Percentiles rank a stretch among this genome's conserved stretches.
phyloP scores from a whole-genome alignment of 2,888 invertebrate genomes.

The Pristionchus mayeri region DNA sequence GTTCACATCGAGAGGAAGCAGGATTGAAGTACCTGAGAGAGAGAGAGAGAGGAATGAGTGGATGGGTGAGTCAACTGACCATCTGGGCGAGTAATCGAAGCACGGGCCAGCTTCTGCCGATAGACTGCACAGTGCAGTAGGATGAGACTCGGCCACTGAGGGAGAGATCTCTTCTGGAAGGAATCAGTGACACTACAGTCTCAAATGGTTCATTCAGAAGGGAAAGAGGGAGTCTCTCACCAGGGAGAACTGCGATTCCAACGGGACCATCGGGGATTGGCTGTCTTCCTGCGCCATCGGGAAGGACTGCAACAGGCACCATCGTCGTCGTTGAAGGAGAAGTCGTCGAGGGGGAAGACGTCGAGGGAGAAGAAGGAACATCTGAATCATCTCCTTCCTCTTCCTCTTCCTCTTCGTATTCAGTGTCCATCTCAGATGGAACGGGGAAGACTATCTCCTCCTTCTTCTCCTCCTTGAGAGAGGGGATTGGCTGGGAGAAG shows the following conservation, averaged over 20 bases:
- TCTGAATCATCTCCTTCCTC: constrained; percentile 19
- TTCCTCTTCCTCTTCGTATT: constrained; percentile 31
- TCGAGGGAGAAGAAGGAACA: constrained; percentile 29
- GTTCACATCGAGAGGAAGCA: constrained; percentile 70
- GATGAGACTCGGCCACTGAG: constrained; percentile 55
- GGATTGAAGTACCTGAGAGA: constrained; percentile 71
- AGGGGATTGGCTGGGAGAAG: constrained; percentile 16
- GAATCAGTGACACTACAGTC: not conserved
- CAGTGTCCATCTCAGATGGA: not conserved
- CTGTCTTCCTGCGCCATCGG: constrained; percentile 52
- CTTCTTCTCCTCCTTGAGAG: constrained; percentile 36
- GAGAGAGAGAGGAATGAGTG: not conserved
- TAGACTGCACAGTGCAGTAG: constrained; percentile 62
- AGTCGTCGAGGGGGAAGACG: constrained; percentile 53
- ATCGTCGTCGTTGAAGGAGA: constrained; percentile 19
- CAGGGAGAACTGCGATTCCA: constrained; percentile 48
- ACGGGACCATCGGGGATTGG: constrained; percentile 51
- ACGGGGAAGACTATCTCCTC: not conserved
- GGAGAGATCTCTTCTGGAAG: not conserved
- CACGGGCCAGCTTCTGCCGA: constrained; percentile 73
- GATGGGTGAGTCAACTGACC: constrained; percentile 52
- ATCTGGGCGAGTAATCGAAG: constrained; percentile 66
- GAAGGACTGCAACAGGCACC: constrained; percentile 25
- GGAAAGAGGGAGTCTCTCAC: not conserved
- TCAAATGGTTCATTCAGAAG: not conserved